A percentile compares a stretch with the other conserved stretches of the same genome.
phyloP scores from a whole-genome alignment of 2,113 vertebrate species.

The Periophthalmodon schlosseri region DNA sequence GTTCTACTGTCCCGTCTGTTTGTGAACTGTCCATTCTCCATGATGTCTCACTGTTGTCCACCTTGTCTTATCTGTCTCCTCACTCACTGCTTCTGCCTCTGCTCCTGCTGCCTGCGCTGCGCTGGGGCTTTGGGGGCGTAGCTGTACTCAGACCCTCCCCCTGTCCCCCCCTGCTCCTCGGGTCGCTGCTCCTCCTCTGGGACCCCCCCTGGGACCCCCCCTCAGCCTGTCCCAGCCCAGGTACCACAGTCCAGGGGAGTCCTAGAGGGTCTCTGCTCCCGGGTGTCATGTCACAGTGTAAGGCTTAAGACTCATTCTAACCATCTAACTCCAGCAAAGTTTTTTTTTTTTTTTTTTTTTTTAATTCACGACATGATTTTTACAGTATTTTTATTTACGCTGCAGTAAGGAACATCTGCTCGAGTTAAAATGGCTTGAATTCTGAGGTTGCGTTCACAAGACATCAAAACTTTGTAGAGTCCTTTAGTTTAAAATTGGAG shows the following conservation, averaged over 20 bases:
- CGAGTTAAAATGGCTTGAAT: background rate
- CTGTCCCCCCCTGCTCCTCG: slow-evolving; percentile 67
- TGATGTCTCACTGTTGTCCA: background rate
- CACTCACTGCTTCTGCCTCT: slow-evolving; percentile 64
- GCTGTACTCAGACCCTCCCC: slow-evolving; percentile 81
- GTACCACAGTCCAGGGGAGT: slow-evolving; percentile 39
- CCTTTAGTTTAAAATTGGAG: no score
- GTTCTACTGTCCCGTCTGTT: no score
- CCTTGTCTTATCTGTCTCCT: slow-evolving; percentile 22
- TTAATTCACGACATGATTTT: background rate
- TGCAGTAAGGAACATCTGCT: background rate
- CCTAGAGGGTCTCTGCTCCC: slow-evolving; percentile 83
- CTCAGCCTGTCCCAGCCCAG: background rate
- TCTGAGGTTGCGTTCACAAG: background rate
- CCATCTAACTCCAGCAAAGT: background rate
- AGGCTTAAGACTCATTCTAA: slow-evolving; percentile 72
- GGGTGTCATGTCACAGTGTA: slow-evolving; percentile 86
- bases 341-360: background rate
- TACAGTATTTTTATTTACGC: background rate
- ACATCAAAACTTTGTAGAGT: no score
- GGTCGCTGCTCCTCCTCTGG: background rate
- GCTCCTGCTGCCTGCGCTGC: slow-evolving; percentile 61
- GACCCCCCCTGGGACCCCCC: background rate
- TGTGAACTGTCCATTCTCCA: background rate
- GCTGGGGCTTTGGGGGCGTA: slow-evolving; percentile 65